Percentiles rank a stretch among this genome's conserved stretches.
Evolutionary conservation across 1,140 invertebrate genomes (phyloP).

Genomic region (Nephotettix cincticeps): DNA sequence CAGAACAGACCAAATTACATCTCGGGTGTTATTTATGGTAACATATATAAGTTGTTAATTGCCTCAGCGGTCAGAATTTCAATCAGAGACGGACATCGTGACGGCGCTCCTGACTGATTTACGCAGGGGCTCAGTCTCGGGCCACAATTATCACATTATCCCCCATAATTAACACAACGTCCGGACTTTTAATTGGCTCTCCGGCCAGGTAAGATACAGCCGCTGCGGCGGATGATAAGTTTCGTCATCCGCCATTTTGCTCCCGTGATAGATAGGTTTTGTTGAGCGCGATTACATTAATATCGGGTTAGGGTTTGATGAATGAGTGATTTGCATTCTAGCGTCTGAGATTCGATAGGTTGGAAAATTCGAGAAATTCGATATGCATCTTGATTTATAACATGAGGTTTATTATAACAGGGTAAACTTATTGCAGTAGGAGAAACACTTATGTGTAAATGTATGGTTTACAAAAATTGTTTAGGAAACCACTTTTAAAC

Average conservation of each 20-base stretch:
- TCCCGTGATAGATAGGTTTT: background rate
- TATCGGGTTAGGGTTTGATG: background rate
- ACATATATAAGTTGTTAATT: constrained; percentile 27
- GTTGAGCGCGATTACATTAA: constrained; percentile 7
- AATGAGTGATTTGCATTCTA: too few relatives aligned
- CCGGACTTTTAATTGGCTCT: constrained; percentile 10
- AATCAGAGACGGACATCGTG: constrained; percentile 19
- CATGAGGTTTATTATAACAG: too few relatives aligned
- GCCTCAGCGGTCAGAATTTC: constrained; percentile 21
- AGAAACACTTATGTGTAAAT: too few relatives aligned
- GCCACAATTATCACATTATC: constrained; percentile 25
- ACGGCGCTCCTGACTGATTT: constrained; percentile 18
- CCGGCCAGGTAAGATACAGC: constrained; percentile 1
- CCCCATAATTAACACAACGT: constrained; percentile 15
- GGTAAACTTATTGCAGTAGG: too few relatives aligned
- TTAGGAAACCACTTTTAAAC: too few relatives aligned
- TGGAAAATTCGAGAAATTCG: too few relatives aligned
- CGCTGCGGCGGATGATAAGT: background rate
- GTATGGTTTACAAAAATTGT: too few relatives aligned
- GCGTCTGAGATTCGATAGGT: too few relatives aligned
- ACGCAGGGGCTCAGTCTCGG: background rate
- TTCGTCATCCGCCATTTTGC: too few relatives aligned
- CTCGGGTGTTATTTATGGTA: constrained; percentile 22
- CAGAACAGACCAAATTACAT: constrained; percentile 22
- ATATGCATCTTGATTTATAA: too few relatives aligned